These are phyloP conservation scores for Ericerus pela DNA, from an alignment of 1,140 invertebrate species.

Conservation along the genomic window DNA sequence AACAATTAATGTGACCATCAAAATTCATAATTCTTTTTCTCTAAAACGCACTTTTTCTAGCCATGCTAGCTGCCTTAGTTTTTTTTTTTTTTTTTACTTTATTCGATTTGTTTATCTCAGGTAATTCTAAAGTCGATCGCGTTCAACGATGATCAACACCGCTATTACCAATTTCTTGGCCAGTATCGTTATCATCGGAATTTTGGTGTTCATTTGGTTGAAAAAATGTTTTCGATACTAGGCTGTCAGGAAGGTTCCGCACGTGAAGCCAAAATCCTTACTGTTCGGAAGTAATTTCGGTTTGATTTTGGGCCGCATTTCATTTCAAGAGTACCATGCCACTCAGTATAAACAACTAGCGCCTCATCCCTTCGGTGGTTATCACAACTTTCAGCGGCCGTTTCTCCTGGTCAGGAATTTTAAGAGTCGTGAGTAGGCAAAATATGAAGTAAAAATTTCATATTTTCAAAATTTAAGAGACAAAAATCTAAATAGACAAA, in stretches of 20 bases:
- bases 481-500: no score
- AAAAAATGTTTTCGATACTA: conserved; percentile 1
- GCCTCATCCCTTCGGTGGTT: conserved; percentile 19
- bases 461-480: no score
- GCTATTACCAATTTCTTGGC: not conserved
- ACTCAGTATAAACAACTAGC: conserved; percentile 17
- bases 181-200: not conserved
- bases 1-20: no score
- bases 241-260: not conserved
- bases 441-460: no score
- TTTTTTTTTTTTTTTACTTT: no score
- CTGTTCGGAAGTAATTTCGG: not conserved
- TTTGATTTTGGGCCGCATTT: not conserved
- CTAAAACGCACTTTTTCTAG: no score
- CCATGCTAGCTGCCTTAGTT: no score
- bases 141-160: no score
- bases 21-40: no score
- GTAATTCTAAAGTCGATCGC: no score
- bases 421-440: no score
- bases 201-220: not conserved
- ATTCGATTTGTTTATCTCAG: no score
- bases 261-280: not conserved
- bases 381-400: conserved; percentile 23
- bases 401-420: conserved; percentile 30
- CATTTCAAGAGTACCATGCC: conserved; percentile 1